Evolutionary conservation across 2,797 vertebrate genomes (phyloP).

Genomic region (Tenualosa ilisha): DNA sequence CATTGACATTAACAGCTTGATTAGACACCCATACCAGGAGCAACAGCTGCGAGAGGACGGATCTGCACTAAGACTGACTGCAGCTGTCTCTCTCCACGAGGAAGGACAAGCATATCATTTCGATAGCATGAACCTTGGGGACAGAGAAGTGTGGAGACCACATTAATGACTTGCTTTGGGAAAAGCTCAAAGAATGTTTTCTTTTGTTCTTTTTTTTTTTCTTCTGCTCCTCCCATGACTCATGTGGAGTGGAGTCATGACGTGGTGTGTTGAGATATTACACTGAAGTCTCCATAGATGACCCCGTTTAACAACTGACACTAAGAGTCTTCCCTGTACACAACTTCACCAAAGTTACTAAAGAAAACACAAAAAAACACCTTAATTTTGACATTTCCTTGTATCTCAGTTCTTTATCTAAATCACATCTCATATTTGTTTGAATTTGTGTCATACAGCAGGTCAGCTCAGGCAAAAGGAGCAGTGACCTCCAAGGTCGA

Average conservation of each 20-base stretch:
- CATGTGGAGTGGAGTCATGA: not conserved
- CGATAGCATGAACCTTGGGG: conserved; percentile 35
- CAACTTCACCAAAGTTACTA: not conserved
- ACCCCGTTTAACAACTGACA: not conserved
- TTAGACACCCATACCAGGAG: conserved; percentile 39
- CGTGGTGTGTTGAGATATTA: not conserved
- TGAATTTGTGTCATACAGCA: not conserved
- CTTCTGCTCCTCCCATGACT: not conserved
- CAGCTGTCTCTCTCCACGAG: conserved; percentile 46
- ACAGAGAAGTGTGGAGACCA: conserved; percentile 11
- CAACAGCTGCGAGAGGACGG: conserved; percentile 47
- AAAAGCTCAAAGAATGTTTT: conserved; percentile 38
- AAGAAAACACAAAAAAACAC: not conserved
- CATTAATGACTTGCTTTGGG: conserved; percentile 29
- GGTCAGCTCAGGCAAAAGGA: not conserved
- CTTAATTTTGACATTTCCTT: not conserved
- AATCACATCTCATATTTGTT: not conserved
- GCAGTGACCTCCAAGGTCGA: not conserved
- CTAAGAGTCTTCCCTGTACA: not conserved
- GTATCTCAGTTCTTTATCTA: not conserved
- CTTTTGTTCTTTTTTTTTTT: not conserved
- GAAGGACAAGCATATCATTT: conserved; percentile 30
- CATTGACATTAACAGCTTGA: conserved; percentile 30
- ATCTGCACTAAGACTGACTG: conserved; percentile 40
- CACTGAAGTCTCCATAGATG: not conserved